Evolutionary conservation across 2,113 vertebrate species (phyloP), one percentile per base, ranked within the genome.

Genomic region (Ellobius talpinus): DNA sequence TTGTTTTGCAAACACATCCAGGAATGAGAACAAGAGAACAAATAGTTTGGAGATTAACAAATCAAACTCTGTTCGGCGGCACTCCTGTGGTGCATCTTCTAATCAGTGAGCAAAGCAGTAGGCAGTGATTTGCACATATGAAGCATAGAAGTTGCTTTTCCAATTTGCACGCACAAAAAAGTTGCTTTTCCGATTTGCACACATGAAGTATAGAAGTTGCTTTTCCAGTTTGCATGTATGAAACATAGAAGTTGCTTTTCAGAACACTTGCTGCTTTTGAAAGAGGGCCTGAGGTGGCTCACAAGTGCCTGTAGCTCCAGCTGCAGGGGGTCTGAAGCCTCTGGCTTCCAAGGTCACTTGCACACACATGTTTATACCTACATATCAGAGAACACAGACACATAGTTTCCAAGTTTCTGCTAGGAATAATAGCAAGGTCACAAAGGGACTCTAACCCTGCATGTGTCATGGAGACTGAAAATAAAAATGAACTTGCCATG

Each of bases 401-500:
- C 42, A 66, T 81, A 96, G 82, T 77, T 85, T 85, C 78, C 86
- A 78, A 79, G 94, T 93, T 97, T 97, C 94, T 97, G 42, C 79
- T 61, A 96, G 92, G 93, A 45, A 90, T 96, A 86, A 61, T 92
- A 94, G 90, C 97, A 73, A 95, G 92, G 81, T 98, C 97, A 96
- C 95, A 96, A 97, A 95, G 89, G 21, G 74, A 98, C 97, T 92
- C 97, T 98, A 97, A 98, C 94, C 91, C 72, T 70, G 39, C 82
- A 96, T 93, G 39, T 85, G 97, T 92, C 26, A 8, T 45, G 94
- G 95, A 95, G 98, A 98, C 96, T 98, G 96, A 97, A 89, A 98
- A 97, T 98, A 96, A 95, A 96, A 98, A 97, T 97, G 96, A 95
- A 95, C 92, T 98, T 98, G 97, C 96, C 98, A 94, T 81, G 98